These are phyloP conservation scores for Tokudaia tokunoshimensis DNA, from an alignment of 2,797 vertebrate species.

Conservation along the genomic window DNA sequence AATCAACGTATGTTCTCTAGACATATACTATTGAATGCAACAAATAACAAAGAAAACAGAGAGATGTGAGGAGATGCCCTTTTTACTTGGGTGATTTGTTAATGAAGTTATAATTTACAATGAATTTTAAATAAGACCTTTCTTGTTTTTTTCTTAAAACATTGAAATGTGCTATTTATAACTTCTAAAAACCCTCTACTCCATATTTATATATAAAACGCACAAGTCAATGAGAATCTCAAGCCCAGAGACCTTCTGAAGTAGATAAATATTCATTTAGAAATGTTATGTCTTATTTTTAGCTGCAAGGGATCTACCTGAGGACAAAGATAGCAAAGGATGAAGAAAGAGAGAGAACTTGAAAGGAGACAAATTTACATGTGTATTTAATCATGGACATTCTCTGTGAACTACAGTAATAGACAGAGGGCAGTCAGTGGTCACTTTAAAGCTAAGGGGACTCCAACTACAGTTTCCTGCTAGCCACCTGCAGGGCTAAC, in stretches of 20 bases:
- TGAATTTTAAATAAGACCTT: constrained; percentile 45
- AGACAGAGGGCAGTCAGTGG: neutral
- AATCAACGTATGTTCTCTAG: constrained; percentile 30
- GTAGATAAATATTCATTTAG: constrained; percentile 43
- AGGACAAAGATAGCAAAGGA: neutral
- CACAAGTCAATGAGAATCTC: constrained; percentile 3
- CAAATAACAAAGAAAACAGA: constrained; percentile 1
- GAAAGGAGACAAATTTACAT: neutral
- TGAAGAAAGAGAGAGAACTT: neutral
- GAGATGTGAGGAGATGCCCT: neutral
- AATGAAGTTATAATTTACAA: constrained; percentile 53
- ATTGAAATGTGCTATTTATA: constrained; percentile 16
- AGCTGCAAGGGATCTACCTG: neutral
- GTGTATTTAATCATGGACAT: neutral
- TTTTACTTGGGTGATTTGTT: constrained; percentile 28
- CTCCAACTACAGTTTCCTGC: neutral
- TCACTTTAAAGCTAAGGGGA: neutral
- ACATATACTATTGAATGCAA: neutral
- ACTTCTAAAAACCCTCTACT: constrained; percentile 41
- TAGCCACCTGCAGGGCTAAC: neutral
- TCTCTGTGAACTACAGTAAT: neutral
- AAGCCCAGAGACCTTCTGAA: neutral
- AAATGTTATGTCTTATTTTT: neutral
- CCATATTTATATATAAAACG: constrained; percentile 48
- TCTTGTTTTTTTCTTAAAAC: constrained; percentile 35